Base-by-base conservation (phyloP, 2,888 invertebrate species). In the Scaptodrosophila latifasciaeformis region DNA sequence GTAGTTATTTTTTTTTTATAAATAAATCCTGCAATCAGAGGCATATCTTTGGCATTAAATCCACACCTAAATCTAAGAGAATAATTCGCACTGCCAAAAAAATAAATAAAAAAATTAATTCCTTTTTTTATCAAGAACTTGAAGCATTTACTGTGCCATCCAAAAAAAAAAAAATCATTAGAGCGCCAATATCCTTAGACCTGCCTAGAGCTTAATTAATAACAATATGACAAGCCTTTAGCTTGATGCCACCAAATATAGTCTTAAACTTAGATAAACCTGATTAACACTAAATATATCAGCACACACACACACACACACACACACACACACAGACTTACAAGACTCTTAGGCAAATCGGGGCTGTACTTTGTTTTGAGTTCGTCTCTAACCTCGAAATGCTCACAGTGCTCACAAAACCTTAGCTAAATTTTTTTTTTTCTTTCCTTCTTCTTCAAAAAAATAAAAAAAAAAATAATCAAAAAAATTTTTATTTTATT, bases 1-100 rank as follows among this genome's bases (percentile, higher is more conserved):
- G 35, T 46, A 58, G 59, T 59, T 42, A 56, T 43, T 43, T 40
- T 35, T 46, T 47, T 48, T n/a, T n/a, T n/a, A n/a, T n/a, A n/a
- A n/a, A n/a, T n/a, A n/a, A n/a, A n/a, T n/a, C n/a, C n/a, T n/a
- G n/a, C n/a, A n/a, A n/a, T n/a, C n/a, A n/a, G n/a, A n/a, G n/a
- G 48, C 31, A 56, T 27, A 34, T 40, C 34, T 55, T 47, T 42
- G 40, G 55, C 55, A 55, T 48, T 56, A 40, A 56, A 39, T 55
- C 56, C 56, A 55, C 47, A 55, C 47, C 55, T 35, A 27, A 56
- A 42, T 40, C 53, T 55, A 15, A 7, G 27, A 10, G 30, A 29
- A 13, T 56, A 55, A 56, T 55, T 37, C 18, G 37, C 37, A 37
- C 37, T 37, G 37, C 37, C 37, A 37, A 37, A 9, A 27, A 9